Evolutionary conservation across 2,113 vertebrate genomes (phyloP).

Genomic region (Pteropus alecto): DNA sequence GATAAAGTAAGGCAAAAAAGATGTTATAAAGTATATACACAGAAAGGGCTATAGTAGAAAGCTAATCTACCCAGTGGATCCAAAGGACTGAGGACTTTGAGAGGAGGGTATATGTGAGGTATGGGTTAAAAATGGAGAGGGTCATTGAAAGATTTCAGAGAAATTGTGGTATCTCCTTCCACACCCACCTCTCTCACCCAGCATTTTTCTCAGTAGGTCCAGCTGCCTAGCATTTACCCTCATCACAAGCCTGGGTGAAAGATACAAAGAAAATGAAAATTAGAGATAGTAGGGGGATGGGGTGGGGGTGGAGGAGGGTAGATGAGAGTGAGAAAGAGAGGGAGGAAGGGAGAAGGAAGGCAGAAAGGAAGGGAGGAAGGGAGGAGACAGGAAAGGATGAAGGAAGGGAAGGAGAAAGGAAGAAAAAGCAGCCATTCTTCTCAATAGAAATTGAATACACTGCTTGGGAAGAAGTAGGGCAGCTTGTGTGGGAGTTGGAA

Average conservation of each 20-base stretch:
- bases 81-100: background rate
- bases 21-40: background rate
- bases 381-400: accelerated
- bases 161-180: background rate
- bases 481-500: background rate
- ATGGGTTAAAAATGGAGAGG: background rate
- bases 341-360: too few relatives aligned
- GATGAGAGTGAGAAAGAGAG: too few relatives aligned
- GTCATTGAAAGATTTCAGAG: background rate
- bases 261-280: too few relatives aligned
- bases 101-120: background rate
- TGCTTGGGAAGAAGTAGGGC: background rate
- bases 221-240: background rate
- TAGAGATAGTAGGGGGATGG: too few relatives aligned
- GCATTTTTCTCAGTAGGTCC: background rate
- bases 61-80: background rate
- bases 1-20: background rate
- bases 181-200: background rate
- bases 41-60: background rate
- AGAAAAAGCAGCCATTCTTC: background rate
- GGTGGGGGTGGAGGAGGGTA: too few relatives aligned
- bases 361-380: accelerated
- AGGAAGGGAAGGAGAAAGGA: too few relatives aligned
- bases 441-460: background rate
- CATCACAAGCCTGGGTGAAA: background rate